A percentile compares a stretch with the other conserved stretches of the same genome.
These are phyloP conservation scores for human (Homo sapiens) DNA, from an alignment of 2,113 vertebrate species.

Conservation along the genomic window DNA sequence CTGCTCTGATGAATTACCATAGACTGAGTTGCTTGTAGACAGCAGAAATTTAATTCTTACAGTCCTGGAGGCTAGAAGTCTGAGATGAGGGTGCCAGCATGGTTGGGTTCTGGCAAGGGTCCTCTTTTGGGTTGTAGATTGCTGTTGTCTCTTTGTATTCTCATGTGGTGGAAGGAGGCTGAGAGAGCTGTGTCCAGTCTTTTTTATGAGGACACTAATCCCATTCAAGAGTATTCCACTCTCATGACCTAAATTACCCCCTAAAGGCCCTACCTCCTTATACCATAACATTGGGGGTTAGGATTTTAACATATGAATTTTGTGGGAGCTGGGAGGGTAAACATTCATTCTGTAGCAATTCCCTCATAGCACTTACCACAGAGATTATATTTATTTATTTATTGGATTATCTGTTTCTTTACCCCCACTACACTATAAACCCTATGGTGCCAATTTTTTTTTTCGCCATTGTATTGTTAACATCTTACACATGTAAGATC, in stretches of 20 bases:
- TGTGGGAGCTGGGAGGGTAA: not conserved
- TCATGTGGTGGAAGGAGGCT: not conserved
- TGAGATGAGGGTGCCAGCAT: not conserved
- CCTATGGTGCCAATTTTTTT: not conserved
- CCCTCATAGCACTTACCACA: not conserved
- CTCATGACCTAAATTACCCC: not conserved
- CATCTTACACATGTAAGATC: not conserved
- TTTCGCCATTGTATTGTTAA: not conserved
- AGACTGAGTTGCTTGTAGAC: not conserved
- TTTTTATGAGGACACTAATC: not conserved
- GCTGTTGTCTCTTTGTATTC: not conserved
- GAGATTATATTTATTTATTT: not conserved
- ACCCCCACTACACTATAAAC: not conserved
- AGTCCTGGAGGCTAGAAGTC: not conserved
- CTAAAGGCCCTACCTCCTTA: not conserved
- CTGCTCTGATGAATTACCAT: not conserved
- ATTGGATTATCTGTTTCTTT: slow-evolving; percentile 4
- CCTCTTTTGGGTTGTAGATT: not conserved
- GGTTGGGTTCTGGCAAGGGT: not conserved
- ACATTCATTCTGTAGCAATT: not conserved
- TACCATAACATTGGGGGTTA: not conserved
- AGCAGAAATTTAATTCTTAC: not conserved
- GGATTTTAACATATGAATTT: not conserved
- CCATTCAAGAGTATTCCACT: not conserved
- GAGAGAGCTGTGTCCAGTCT: not conserved